A percentile compares a stretch with the other conserved stretches of the same genome.
Evolutionary conservation across 2,888 invertebrate species (phyloP).

Genomic region (Drosophila peninsularis): DNA sequence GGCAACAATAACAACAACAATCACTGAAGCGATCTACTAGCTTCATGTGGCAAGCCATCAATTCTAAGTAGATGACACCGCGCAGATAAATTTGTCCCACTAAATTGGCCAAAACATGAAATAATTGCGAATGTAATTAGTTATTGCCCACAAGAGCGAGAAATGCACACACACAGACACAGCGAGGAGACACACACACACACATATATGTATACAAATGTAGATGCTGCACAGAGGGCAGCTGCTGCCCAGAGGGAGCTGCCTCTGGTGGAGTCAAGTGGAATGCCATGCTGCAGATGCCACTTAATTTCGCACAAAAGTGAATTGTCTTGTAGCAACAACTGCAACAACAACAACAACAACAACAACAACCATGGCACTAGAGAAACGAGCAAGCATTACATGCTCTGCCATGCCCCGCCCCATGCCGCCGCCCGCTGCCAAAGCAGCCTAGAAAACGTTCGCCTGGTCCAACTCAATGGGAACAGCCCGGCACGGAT

Average conservation of each 20-base stretch:
- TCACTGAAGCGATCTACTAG: constrained; percentile 29
- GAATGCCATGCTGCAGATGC: constrained; percentile 80
- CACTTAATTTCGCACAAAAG: constrained; percentile 83
- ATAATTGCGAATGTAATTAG: constrained; percentile 85
- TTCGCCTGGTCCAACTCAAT: constrained; percentile 61
- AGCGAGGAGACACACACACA: constrained; percentile 14
- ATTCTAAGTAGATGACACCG: constrained; percentile 85
- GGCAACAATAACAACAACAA: constrained; percentile 21
- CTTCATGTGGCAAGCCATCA: constrained; percentile 79
- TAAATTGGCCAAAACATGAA: constrained; percentile 85
- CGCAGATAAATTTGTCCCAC: constrained; percentile 85
- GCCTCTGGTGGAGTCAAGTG: constrained; percentile 71
- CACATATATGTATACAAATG: constrained; percentile 21
- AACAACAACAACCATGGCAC: constrained; percentile 55
- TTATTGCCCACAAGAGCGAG: constrained; percentile 83
- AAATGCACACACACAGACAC: constrained; percentile 41
- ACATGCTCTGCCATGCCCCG: constrained; percentile 64
- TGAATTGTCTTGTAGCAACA: constrained; percentile 83
- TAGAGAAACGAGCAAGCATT: constrained; percentile 74
- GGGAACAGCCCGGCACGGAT: constrained; percentile 62
- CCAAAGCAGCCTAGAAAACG: constrained; percentile 65
- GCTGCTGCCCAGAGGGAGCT: constrained; percentile 22
- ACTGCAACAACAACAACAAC: constrained; percentile 52
- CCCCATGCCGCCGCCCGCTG: constrained; percentile 34
- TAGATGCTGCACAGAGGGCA: constrained; percentile 24